Conservation (phyloP, 2,888 invertebrate genomes). For the Himalopsyche japonica region DNA sequence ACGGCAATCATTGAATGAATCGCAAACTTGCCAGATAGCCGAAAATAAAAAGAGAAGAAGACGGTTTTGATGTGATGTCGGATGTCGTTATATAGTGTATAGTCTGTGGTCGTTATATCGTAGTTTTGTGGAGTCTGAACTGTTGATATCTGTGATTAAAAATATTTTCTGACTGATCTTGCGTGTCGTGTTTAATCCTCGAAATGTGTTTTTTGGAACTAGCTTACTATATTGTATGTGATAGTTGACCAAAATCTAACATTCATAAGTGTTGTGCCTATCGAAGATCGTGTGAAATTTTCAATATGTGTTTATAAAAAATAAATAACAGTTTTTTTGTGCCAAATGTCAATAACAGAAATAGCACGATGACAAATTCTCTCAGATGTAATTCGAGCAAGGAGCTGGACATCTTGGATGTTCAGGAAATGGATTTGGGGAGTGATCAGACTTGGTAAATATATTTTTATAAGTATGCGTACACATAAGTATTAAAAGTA, state of each 20-base stretch:
- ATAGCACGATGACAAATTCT: slow-evolving; percentile 36
- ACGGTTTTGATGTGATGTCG: not conserved
- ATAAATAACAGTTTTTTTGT: slow-evolving; percentile 35
- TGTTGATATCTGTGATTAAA: slow-evolving; percentile 28
- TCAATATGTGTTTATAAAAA: slow-evolving; percentile 28
- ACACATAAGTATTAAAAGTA: not conserved
- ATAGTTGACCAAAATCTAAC: not conserved
- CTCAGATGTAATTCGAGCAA: not conserved
- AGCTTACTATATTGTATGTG: not conserved
- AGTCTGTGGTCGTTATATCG: not conserved
- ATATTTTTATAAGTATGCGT: not conserved
- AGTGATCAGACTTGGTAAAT: slow-evolving; percentile 66
- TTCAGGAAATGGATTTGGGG: slow-evolving; percentile 59
- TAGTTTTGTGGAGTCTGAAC: not conserved
- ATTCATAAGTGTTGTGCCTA: not conserved
- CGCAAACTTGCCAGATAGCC: not conserved
- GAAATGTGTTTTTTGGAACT: not conserved
- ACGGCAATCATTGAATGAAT: not conserved
- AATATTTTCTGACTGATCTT: slow-evolving; percentile 21
- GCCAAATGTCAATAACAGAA: slow-evolving; percentile 36
- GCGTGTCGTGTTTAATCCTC: not conserved
- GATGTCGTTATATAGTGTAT: too few species aligned
- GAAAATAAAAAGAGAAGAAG: not conserved
- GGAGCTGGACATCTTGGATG: slow-evolving; percentile 53
- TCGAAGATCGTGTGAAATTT: slow-evolving; percentile 11